Conservation (phyloP, 1,140 invertebrate genomes). For the Metopolophium dirhodum region DNA sequence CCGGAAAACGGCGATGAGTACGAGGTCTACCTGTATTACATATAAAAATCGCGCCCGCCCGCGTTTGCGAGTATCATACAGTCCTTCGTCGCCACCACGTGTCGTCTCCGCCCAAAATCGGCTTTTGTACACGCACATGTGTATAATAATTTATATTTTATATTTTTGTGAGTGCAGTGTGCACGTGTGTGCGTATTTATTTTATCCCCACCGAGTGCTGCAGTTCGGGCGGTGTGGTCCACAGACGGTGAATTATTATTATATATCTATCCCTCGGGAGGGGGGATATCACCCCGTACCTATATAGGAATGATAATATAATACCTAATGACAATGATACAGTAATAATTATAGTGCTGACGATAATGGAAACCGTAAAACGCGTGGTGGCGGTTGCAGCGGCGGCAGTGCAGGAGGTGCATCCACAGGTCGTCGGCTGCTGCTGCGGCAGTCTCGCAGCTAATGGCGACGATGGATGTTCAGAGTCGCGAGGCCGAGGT, state of each 20-base stretch:
- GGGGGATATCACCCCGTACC: conserved; percentile 17
- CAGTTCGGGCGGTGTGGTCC: neutral
- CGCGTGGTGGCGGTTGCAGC: neutral
- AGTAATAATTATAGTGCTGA: conserved; percentile 48
- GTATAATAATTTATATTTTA: neutral
- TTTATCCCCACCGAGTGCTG: neutral
- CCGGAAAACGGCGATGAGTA: conserved; percentile 29
- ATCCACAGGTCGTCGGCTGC: neutral
- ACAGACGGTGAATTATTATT: conserved; percentile 26
- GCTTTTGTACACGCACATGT: neutral
- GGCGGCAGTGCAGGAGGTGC: neutral
- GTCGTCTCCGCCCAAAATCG: neutral
- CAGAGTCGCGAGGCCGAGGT: neutral
- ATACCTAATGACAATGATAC: neutral
- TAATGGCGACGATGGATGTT: conserved; percentile 34
- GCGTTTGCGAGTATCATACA: neutral
- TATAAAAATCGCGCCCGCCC: neutral
- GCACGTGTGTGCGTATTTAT: neutral
- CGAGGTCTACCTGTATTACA: neutral
- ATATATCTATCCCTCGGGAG: conserved; percentile 32
- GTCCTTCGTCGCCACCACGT: neutral
- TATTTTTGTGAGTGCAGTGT: neutral
- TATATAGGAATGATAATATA: neutral
- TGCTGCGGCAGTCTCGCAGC: neutral
- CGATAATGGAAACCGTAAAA: conserved; percentile 44